phyloP scores from a whole-genome alignment of 1,140 invertebrate species.

The Macrosteles quadrilineatus region DNA sequence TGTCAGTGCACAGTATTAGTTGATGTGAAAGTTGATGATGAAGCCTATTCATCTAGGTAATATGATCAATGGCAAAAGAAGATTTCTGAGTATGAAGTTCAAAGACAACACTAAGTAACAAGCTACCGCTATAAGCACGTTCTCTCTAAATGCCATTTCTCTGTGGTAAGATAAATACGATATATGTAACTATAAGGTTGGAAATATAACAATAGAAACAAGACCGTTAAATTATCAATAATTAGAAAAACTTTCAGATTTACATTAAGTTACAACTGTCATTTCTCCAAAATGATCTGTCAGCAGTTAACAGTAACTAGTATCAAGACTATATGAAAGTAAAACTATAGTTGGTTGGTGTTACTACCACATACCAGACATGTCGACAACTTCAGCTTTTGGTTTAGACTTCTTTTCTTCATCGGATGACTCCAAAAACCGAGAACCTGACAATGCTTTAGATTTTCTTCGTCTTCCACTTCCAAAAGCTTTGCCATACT shows the following conservation, averaged over 20 bases:
- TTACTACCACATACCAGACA: neutral
- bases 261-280: neutral
- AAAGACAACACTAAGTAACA: neutral
- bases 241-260: too few species aligned
- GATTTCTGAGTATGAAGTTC: neutral
- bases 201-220: neutral
- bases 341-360: neutral
- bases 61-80: too few species aligned
- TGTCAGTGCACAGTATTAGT: too few species aligned
- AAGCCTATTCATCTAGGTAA: too few species aligned
- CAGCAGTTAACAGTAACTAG: neutral
- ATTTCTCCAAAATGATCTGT: neutral
- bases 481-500: neutral
- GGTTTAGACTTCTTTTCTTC: conserved; percentile 8
- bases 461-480: neutral
- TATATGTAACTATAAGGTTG: too few species aligned
- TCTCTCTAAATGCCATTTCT: too few species aligned
- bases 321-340: neutral
- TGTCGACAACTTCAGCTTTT: neutral
- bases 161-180: too few species aligned
- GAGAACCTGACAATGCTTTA: conserved; percentile 55
- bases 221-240: neutral
- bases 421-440: conserved; percentile 23
- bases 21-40: too few species aligned
- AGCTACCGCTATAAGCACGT: too few species aligned